Conservation (phyloP, 2,888 invertebrate genomes). For the Drosophila leonis region DNA sequence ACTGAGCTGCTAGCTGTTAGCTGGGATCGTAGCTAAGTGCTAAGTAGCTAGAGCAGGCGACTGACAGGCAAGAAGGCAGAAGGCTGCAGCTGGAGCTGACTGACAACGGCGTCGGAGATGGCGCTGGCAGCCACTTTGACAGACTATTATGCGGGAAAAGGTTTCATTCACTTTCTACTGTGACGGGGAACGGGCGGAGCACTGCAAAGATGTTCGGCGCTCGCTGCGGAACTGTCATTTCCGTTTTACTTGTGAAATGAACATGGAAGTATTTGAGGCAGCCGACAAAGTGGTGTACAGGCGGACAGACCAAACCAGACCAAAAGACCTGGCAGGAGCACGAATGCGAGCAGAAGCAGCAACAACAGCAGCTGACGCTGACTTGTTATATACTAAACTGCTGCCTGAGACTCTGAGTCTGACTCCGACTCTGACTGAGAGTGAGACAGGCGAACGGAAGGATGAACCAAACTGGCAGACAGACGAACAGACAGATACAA, state of each 20-base stretch:
- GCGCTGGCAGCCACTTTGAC: constrained; percentile 72
- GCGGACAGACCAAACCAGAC: constrained; percentile 47
- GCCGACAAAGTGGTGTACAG: constrained; percentile 75
- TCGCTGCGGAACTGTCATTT: constrained; percentile 84
- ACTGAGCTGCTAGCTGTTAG: not conserved
- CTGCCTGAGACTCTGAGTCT: constrained; percentile 21
- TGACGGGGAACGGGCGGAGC: constrained; percentile 24
- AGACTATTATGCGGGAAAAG: constrained; percentile 83
- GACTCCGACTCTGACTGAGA: constrained; percentile 26
- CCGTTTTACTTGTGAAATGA: constrained; percentile 83
- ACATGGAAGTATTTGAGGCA: constrained; percentile 80
- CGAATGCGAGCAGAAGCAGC: constrained; percentile 25
- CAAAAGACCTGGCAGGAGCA: constrained; percentile 22
- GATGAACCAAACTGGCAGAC: constrained; percentile 66
- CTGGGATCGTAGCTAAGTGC: constrained; percentile 55
- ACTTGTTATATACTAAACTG: constrained; percentile 77
- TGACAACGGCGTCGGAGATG: constrained; percentile 32
- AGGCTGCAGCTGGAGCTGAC: constrained; percentile 39
- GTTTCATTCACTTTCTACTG: constrained; percentile 83
- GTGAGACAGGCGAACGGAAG: constrained; percentile 58
- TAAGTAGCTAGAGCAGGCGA: constrained; percentile 38
- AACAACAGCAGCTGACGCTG: constrained; percentile 71
- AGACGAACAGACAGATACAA: constrained; percentile 41
- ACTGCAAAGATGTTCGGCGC: constrained; percentile 66
- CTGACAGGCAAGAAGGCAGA: constrained; percentile 22